Percentiles rank a stretch among this genome's conserved stretches.
Evolutionary conservation across 2,888 invertebrate species (phyloP).

Genomic region (Odontocolon sp.): DNA sequence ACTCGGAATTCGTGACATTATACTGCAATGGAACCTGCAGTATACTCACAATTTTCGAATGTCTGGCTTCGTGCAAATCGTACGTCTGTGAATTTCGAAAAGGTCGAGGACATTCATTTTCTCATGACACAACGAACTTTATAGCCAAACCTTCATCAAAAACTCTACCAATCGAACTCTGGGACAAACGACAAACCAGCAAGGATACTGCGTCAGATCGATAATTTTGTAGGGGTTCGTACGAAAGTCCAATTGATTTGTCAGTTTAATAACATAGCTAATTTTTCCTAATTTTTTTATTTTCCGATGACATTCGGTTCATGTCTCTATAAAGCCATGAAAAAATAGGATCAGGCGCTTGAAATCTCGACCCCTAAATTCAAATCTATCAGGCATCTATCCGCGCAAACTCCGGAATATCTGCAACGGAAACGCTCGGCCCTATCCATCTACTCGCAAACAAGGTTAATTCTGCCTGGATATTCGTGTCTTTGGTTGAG

Average conservation of each 20-base stretch:
- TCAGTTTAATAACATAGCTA: no score
- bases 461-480: constrained; percentile 63
- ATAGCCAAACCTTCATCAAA: no score
- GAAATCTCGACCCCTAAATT: constrained; percentile 10
- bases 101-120: constrained; percentile 24
- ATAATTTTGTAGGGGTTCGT: no score
- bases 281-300: no score
- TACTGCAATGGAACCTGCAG: no score
- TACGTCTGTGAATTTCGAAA: constrained; percentile 9
- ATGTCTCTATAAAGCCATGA: not conserved
- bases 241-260: no score
- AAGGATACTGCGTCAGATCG: no score
- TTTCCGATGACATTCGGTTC: no score
- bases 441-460: constrained; percentile 61
- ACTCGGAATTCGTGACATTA: no score
- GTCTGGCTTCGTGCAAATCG: not conserved
- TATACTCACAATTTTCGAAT: not conserved
- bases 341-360: not conserved
- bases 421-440: constrained; percentile 64
- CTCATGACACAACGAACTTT: constrained; percentile 20
- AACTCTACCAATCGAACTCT: no score
- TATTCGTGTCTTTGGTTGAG: constrained; percentile 58
- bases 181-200: no score
- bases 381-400: constrained; percentile 10
- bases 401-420: constrained; percentile 35